Base-by-base conservation (phyloP, 1,140 invertebrate species). In the Diprion similis region DNA sequence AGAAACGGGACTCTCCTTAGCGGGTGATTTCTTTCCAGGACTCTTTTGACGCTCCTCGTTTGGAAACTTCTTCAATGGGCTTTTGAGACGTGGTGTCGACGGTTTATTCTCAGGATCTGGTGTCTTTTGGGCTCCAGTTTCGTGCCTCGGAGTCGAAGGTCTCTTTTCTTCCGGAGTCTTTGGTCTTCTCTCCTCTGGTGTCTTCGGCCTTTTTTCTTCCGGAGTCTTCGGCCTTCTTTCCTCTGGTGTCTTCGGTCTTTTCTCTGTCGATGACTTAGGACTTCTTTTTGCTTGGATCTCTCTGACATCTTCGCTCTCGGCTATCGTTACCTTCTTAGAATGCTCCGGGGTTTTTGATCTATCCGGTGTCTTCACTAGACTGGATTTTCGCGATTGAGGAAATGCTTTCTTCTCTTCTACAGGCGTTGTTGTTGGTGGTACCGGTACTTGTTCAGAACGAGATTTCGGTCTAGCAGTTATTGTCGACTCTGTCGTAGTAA, bases 361-460 rank as follows among this genome's bases (percentile, higher is more conserved):
- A 13, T 85, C 81, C 24, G 86, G 82, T 17, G 86, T 80, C 78
- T 78, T 84, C 0, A 81, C 81, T 66, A 87, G 72, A 73, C 83
- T 80, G 24, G 79, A 80, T 17, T 78, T 78, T 18, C 86, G 71
- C 6, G 83, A 82, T 79, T 78, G 75, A 17, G 85, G 82, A 11
- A 83, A 72, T 37, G 78, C 76, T 10, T 76, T 66, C 17, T 73
- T 48, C 15, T 74, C 19, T 72, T 76, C 9, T 13, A 11, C 71
- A 74, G 81, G 81, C 10, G 82, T 84, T 0, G 80, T 78, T 19
- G 83, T 80, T 17, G 82, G 84, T 18, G 83, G 84, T 24, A 83
- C 78, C 17, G 83, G 82, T 70, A 72, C 73, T 37, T 67, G 24
- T 66, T 48, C n/a, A 37, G 46, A 46, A 8, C 46, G 18, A 37